These are phyloP conservation scores for Bombus cullumanus DNA, from an alignment of 1,140 invertebrate genomes.

Conservation along the genomic window DNA sequence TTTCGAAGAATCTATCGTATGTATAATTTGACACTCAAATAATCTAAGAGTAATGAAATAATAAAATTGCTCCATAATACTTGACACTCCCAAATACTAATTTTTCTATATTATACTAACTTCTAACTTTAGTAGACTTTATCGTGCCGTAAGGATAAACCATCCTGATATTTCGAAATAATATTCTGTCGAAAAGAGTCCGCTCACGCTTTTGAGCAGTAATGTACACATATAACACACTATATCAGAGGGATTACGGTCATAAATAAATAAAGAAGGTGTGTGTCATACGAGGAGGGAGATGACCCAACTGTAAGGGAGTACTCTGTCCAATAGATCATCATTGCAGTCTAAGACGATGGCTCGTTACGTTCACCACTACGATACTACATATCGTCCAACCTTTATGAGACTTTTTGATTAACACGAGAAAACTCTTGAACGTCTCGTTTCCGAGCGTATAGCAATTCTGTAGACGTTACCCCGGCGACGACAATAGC, in stretches of 20 bases:
- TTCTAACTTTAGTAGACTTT: too few species aligned
- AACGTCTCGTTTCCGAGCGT: constrained; percentile 25
- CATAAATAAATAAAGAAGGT: not conserved
- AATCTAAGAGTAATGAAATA: too few species aligned
- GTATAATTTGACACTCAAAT: too few species aligned
- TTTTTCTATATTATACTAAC: too few species aligned
- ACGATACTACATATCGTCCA: not conserved
- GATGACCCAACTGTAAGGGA: not conserved
- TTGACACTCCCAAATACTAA: too few species aligned
- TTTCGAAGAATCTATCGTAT: too few species aligned
- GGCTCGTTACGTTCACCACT: constrained; percentile 19
- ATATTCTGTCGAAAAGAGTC: too few species aligned
- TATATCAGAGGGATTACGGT: not conserved
- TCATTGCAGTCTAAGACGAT: constrained; percentile 33
- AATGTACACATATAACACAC: not conserved
- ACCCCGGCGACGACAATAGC: constrained; percentile 45
- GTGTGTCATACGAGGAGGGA: not conserved
- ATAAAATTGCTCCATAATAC: too few species aligned
- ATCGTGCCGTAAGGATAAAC: too few species aligned
- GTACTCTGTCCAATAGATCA: constrained; percentile 51
- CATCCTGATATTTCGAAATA: too few species aligned
- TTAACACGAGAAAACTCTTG: constrained; percentile 61
- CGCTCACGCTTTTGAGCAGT: too few species aligned
- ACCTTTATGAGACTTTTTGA: constrained; percentile 68
- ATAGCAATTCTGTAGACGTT: constrained; percentile 18